A percentile compares a stretch with the other conserved stretches of the same genome.
These are phyloP conservation scores for Ptilorrhoa leucosticta DNA, from an alignment of 2,113 vertebrate genomes.

Conservation along the genomic window DNA sequence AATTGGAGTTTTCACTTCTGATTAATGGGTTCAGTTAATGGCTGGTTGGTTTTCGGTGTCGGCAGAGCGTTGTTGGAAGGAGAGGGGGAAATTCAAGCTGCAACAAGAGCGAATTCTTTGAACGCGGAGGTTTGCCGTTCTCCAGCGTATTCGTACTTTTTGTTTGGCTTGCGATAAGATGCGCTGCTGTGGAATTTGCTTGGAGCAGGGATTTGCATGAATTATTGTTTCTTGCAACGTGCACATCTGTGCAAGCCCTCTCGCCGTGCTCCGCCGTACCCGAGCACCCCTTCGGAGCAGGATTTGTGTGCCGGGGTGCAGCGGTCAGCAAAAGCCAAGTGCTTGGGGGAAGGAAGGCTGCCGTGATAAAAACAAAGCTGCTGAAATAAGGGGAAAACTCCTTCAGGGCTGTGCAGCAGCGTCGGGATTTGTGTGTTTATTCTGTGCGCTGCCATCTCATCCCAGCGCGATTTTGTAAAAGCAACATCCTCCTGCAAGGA, in stretches of 20 bases:
- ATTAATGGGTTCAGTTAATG: background rate
- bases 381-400: background rate
- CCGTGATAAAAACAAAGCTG: background rate
- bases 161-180: constrained; percentile 38
- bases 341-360: background rate
- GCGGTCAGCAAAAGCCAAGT: background rate
- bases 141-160: background rate
- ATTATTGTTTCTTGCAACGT: background rate
- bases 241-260: background rate
- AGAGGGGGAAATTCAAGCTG: constrained; percentile 36
- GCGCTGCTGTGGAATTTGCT: constrained; percentile 39
- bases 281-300: background rate
- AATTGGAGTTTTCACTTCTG: background rate
- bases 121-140: background rate
- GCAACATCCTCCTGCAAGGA: background rate
- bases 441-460: background rate
- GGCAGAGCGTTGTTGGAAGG: background rate
- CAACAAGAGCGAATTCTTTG: constrained; percentile 41
- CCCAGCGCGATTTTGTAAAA: accelerated
- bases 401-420: background rate
- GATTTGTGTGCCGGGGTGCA: background rate
- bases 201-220: constrained; percentile 57
- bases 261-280: accelerated
- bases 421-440: background rate
- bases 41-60: background rate